These are phyloP conservation scores for Papilio machaon DNA, from an alignment of 1,140 invertebrate species.

Conservation along the genomic window DNA sequence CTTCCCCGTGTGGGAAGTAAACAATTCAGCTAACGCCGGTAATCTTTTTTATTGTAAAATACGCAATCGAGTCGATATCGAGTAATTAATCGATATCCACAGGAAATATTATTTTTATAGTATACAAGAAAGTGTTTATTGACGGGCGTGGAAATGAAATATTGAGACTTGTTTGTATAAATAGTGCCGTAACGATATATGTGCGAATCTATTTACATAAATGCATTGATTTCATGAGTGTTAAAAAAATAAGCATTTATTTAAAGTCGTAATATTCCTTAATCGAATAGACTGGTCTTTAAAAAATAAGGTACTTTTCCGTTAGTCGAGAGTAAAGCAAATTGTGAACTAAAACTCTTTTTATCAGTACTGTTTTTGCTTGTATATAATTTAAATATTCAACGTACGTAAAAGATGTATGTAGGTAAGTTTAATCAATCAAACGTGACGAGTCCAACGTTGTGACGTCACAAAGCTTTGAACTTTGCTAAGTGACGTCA, in stretches of 20 bases:
- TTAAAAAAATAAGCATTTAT: no score
- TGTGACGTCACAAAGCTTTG: slow-evolving; percentile 12
- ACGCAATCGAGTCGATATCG: not conserved
- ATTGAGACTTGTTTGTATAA: not conserved
- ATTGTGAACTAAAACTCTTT: no score
- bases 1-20: not conserved
- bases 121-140: not conserved
- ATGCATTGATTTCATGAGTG: no score
- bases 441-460: slow-evolving; percentile 19
- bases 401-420: not conserved
- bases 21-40: not conserved
- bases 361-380: not conserved
- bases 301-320: no score
- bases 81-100: slow-evolving; percentile 14
- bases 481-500: slow-evolving; percentile 18
- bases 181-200: no score
- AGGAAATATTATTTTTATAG: slow-evolving; percentile 18
- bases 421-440: slow-evolving; percentile 19
- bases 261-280: no score
- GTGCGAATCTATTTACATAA: no score
- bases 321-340: no score
- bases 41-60: not conserved
- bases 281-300: no score
- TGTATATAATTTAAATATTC: not conserved
- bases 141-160: not conserved